phyloP scores from a whole-genome alignment of 2,797 vertebrate genomes.

The Gila robusta region DNA sequence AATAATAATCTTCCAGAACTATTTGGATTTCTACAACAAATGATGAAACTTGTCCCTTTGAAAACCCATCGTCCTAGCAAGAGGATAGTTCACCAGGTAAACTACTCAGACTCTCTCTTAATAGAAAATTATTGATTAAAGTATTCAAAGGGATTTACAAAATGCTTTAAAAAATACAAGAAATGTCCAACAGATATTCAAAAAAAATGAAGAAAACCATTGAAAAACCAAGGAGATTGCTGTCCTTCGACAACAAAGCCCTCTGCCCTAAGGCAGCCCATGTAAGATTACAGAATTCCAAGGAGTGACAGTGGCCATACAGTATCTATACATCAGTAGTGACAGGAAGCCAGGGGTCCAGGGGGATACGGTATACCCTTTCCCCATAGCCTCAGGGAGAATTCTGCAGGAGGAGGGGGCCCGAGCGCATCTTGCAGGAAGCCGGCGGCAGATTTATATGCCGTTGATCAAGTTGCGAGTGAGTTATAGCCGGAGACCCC shows the following conservation, averaged over 20 bases:
- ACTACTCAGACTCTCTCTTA: not conserved
- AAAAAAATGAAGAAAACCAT: not conserved
- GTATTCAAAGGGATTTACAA: not conserved
- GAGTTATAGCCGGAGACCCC: slow-evolving; percentile 89
- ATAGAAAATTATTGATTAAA: not conserved
- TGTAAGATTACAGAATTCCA: slow-evolving; percentile 48
- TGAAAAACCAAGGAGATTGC: slow-evolving; percentile 24
- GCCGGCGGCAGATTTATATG: slow-evolving; percentile 78
- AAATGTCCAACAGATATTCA: slow-evolving; percentile 7
- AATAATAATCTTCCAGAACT: slow-evolving; percentile 5
- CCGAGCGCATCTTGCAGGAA: slow-evolving; percentile 54
- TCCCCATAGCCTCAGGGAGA: slow-evolving; percentile 69
- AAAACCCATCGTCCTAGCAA: not conserved
- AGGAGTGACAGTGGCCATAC: slow-evolving; percentile 57
- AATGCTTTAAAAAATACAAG: not conserved
- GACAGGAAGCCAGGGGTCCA: slow-evolving; percentile 50
- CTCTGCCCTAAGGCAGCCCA: slow-evolving; percentile 35
- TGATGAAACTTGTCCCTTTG: slow-evolving; percentile 1
- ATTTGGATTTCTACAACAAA: slow-evolving; percentile 14
- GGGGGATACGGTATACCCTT: slow-evolving; percentile 70
- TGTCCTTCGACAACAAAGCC: slow-evolving; percentile 23
- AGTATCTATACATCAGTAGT: slow-evolving; percentile 60
- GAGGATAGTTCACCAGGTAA: not conserved
- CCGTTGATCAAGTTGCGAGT: slow-evolving; percentile 83
- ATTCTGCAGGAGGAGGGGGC: slow-evolving; percentile 66